A percentile compares a stretch with the other conserved stretches of the same genome.
These are phyloP conservation scores for Caerostris darwini DNA, from an alignment of 1,140 invertebrate genomes.

Conservation along the genomic window DNA sequence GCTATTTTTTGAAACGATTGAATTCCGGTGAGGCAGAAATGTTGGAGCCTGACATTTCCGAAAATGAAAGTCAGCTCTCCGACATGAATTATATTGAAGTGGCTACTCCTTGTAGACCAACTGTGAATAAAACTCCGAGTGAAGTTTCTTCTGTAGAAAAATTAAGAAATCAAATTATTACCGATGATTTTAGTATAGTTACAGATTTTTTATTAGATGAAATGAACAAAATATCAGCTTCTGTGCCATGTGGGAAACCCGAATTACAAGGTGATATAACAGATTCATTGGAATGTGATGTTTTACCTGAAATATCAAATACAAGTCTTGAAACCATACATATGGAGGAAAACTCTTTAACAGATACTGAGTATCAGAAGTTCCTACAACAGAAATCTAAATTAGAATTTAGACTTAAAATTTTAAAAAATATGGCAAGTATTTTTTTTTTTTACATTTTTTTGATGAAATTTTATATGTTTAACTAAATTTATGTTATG, in stretches of 20 bases:
- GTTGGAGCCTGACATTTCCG: slow-evolving; percentile 16
- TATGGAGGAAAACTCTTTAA: background rate
- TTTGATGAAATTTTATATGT: too few species aligned
- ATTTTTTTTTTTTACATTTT: background rate
- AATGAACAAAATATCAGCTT: slow-evolving; percentile 56
- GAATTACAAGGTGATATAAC: slow-evolving; percentile 24
- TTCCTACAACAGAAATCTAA: slow-evolving; percentile 56
- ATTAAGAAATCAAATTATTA: slow-evolving; percentile 15
- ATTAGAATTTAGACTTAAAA: slow-evolving; percentile 5
- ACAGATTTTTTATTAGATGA: slow-evolving; percentile 65
- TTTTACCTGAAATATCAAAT: background rate
- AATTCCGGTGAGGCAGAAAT: slow-evolving; percentile 27
- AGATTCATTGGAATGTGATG: background rate
- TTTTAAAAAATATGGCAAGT: slow-evolving; percentile 63
- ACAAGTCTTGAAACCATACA: background rate
- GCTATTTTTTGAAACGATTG: slow-evolving; percentile 55
- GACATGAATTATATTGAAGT: slow-evolving; percentile 68
- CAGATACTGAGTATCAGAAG: background rate
- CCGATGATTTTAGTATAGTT: slow-evolving; percentile 59
- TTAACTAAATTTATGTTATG: too few species aligned
- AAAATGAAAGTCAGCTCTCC: slow-evolving; percentile 57
- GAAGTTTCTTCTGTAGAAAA: slow-evolving; percentile 58
- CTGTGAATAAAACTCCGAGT: slow-evolving; percentile 12
- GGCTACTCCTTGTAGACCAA: background rate
- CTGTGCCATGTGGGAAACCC: background rate